Evolutionary conservation across 2,113 vertebrate genomes (phyloP).

Genomic region (Seriola quinqueradiata): DNA sequence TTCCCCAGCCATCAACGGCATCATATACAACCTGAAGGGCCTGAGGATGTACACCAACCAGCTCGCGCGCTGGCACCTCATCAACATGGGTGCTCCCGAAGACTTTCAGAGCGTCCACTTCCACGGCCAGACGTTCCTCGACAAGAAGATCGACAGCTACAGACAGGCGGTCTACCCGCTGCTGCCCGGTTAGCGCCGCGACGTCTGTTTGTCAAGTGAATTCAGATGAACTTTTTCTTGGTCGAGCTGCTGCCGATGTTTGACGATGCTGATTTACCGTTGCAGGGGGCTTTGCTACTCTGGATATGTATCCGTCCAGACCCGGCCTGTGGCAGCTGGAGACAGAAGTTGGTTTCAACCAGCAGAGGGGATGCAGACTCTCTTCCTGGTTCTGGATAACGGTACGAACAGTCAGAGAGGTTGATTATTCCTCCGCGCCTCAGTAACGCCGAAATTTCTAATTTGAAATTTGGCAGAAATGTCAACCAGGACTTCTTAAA

Average conservation of each 20-base stretch:
- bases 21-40: conserved; percentile 90
- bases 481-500: too few relatives aligned
- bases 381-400: conserved; percentile 90
- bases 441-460: too few relatives aligned
- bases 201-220: neutral
- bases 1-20: conserved; percentile 93
- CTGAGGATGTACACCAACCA: conserved; percentile 92
- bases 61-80: conserved; percentile 89
- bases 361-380: conserved; percentile 92
- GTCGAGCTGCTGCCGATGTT: neutral
- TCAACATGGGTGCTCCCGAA: conserved; percentile 92
- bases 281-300: conserved; percentile 91
- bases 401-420: conserved; percentile 75
- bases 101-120: conserved; percentile 94
- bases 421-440: too few relatives aligned
- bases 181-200: conserved; percentile 86
- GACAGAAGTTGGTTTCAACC: conserved; percentile 90
- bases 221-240: neutral
- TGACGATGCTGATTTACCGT: neutral
- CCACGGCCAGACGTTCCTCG: conserved; percentile 93
- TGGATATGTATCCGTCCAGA: conserved; percentile 94
- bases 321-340: conserved; percentile 94
- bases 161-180: conserved; percentile 90
- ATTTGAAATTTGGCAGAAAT: too few relatives aligned
- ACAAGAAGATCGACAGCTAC: conserved; percentile 85